Percentiles rank a stretch among this genome's conserved stretches.
Evolutionary conservation across 2,888 invertebrate species (phyloP).

Genomic region (Geotrupes spiniger): DNA sequence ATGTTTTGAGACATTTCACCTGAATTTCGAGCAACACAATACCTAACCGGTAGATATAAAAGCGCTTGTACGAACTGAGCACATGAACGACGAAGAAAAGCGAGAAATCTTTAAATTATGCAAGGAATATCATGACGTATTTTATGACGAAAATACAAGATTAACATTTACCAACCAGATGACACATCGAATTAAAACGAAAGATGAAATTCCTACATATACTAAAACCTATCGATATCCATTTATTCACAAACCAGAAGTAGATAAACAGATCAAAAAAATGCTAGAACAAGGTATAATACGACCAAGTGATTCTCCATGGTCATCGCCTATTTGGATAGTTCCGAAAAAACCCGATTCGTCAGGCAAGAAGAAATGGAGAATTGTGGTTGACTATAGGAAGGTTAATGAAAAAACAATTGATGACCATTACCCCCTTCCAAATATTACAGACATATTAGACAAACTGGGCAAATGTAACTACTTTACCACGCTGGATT

Average conservation of each 20-base stretch:
- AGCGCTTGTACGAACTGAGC: conserved; percentile 17
- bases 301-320: conserved; percentile 26
- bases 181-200: conserved; percentile 34
- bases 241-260: conserved; percentile 33
- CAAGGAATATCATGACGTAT: conserved; percentile 28
- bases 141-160: conserved; percentile 25
- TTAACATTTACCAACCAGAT: conserved; percentile 32
- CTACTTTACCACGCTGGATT: conserved; percentile 38
- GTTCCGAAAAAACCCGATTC: conserved; percentile 35
- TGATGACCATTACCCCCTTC: conserved; percentile 33
- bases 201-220: conserved; percentile 32
- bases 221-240: conserved; percentile 35
- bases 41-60: no score
- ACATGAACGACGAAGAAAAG: conserved; percentile 32
- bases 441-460: conserved; percentile 36
- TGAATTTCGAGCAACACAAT: no score
- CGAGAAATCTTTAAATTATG: conserved; percentile 22
- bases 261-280: conserved; percentile 30
- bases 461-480: conserved; percentile 36
- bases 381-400: conserved; percentile 34
- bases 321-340: conserved; percentile 32
- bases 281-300: conserved; percentile 31
- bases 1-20: no score
- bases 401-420: conserved; percentile 35
- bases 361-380: conserved; percentile 28